Evolutionary conservation across 1,140 invertebrate species (phyloP), one percentile per base, ranked within the genome.

Genomic region (Araneus ventricosus): DNA sequence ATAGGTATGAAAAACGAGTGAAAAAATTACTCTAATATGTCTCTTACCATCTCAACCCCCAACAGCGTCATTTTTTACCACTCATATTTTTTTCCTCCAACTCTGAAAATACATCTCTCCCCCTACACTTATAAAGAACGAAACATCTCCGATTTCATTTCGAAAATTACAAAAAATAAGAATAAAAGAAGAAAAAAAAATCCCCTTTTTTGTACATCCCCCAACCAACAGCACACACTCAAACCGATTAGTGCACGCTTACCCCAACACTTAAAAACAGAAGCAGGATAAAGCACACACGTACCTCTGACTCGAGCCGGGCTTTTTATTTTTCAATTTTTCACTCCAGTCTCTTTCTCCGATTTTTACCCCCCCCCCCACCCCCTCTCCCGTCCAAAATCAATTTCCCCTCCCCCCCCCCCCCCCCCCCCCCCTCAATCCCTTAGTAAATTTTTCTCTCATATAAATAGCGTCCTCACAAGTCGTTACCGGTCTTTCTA

Each of bases 241-340:
- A 34, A 59, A 34, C 30, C 70, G 70, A 75, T 75, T 75, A 75
- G 70, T 75, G 7, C 30, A 24, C 82, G n/a, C 82, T 30, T 45
- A 24, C 41, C 30, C 84, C 52, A 37, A 20, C 84, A 86, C 41
- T 86, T 86, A 57, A 86, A 86, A 86, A 59, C n/a, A 27, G 84
- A 86, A 30, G 57, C 45, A 17, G 57, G 34, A 37, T 34, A 37
- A 20, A 75, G 30, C 14, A 24, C 70, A 75, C 24, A 4, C 59
- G 27, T 82, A 41, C 87, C 37, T 39, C 63, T 70, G 87, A 63
- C 59, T 70, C 24, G 87, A 39, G 20, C 63, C 2, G 39, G n/a
- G 24, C 39, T 37, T 88, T 88, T 88, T 88, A 75, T 75, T 88
- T 88, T 88, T 75, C 87, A 88, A 88, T 88, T 75, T 88, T 88